A percentile compares a stretch with the other conserved stretches of the same genome.
These are phyloP conservation scores for Sympetrum striolatum DNA, from an alignment of 2,888 invertebrate species.

Conservation along the genomic window DNA sequence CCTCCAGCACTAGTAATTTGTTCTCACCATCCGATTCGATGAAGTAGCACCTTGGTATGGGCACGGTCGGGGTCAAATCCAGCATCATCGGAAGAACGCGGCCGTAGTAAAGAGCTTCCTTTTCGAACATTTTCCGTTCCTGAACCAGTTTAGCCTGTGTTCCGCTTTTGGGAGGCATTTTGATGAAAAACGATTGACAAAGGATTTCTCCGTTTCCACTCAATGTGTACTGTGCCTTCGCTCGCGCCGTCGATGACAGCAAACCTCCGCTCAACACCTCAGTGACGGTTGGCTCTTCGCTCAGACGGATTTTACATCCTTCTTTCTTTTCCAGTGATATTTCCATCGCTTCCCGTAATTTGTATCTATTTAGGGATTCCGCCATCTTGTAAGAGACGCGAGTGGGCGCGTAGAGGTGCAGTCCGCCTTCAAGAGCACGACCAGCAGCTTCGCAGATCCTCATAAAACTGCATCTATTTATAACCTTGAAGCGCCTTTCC, in stretches of 20 bases:
- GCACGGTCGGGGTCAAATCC: neutral
- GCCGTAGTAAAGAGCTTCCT: neutral
- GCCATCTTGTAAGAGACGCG: neutral
- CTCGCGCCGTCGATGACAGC: neutral
- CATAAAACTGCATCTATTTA: too few relatives aligned
- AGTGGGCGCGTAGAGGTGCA: too few relatives aligned
- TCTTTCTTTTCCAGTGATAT: neutral
- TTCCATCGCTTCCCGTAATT: neutral
- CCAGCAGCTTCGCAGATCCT: too few relatives aligned
- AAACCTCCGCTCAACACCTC: neutral
- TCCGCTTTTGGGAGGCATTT: neutral
- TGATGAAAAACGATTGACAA: neutral
- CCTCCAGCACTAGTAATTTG: neutral
- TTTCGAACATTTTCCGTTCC: neutral
- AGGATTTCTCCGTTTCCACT: neutral
- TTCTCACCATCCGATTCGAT: neutral
- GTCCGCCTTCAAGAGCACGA: neutral
- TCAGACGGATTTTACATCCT: neutral
- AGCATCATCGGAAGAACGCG: neutral
- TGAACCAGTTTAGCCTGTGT: neutral
- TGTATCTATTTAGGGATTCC: neutral
- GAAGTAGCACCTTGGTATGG: neutral
- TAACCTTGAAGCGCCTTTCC: too few relatives aligned
- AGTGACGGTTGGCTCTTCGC: neutral
- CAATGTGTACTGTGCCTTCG: neutral